Conservation (phyloP, 2,888 invertebrate genomes). For the Caenorhabditis sinica region DNA sequence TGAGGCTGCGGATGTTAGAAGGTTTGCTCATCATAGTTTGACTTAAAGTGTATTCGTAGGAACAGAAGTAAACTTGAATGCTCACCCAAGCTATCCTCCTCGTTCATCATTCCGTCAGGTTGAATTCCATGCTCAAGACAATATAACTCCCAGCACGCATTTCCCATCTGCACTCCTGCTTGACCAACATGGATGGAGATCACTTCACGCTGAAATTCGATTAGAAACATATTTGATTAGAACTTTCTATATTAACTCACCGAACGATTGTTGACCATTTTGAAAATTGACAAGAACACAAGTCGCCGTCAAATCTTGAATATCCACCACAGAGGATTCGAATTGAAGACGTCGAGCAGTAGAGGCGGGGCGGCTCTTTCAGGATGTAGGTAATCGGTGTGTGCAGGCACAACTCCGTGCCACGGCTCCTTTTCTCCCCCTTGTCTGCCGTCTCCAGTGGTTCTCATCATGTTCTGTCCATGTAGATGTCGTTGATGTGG, state of each 20-base stretch:
- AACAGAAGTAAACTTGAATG: not conserved
- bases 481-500: conserved; percentile 43
- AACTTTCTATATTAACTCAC: conserved; percentile 47
- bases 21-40: not conserved
- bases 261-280: conserved; percentile 72
- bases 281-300: not conserved
- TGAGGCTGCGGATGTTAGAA: not conserved
- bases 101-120: conserved; percentile 84
- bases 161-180: conserved; percentile 84
- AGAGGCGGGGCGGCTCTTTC: conserved; percentile 49
- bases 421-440: conserved; percentile 27
- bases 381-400: conserved; percentile 62
- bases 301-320: conserved; percentile 25
- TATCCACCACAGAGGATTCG: conserved; percentile 7
- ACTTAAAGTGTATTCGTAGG: too few relatives aligned
- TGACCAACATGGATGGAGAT: conserved; percentile 81
- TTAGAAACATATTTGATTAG: not conserved
- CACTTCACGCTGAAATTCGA: conserved; percentile 76
- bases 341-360: conserved; percentile 28
- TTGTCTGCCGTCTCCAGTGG: conserved; percentile 36
- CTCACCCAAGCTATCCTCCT: conserved; percentile 68
- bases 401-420: conserved; percentile 43
- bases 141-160: conserved; percentile 87
- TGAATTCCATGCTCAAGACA: conserved; percentile 86
- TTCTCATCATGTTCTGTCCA: conserved; percentile 50